phyloP scores from a whole-genome alignment of 2,888 invertebrate genomes.

The Sphaerophoria rueppellii region DNA sequence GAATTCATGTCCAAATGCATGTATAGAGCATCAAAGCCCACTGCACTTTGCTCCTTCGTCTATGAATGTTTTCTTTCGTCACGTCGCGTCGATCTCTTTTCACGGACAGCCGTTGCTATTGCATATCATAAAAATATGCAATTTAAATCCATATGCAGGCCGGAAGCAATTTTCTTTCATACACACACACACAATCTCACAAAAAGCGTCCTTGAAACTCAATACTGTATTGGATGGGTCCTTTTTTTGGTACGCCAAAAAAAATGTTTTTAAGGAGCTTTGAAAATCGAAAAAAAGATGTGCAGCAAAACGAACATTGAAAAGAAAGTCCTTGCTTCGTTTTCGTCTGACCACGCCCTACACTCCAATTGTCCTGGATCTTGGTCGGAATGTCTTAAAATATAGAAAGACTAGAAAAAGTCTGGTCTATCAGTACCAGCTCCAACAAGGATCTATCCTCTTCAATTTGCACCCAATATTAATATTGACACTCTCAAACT shows the following conservation, averaged over 20 bases:
- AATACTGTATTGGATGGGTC: conserved; percentile 50
- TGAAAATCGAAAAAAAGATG: neutral
- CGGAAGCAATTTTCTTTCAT: conserved; percentile 51
- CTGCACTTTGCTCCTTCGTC: conserved; percentile 25
- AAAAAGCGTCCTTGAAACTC: conserved; percentile 57
- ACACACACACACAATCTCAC: conserved; percentile 12
- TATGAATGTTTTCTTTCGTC: neutral
- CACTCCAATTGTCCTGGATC: conserved; percentile 1
- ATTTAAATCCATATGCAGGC: conserved; percentile 46
- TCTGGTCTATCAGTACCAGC: conserved; percentile 7
- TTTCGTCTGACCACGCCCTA: conserved; percentile 54
- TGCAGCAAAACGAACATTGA: conserved; percentile 35
- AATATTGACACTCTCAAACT: conserved; percentile 71
- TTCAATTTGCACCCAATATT: conserved; percentile 71
- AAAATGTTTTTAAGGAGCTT: neutral
- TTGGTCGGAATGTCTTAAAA: conserved; percentile 5
- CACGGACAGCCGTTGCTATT: neutral
- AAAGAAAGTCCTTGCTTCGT: conserved; percentile 44
- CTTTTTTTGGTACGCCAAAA: neutral
- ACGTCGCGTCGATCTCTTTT: neutral
- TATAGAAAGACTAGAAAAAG: conserved; percentile 9
- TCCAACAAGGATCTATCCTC: conserved; percentile 59
- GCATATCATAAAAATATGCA: conserved; percentile 64
- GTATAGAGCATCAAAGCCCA: conserved; percentile 16
- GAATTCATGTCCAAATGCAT: conserved; percentile 37